phyloP scores from a whole-genome alignment of 30 jellyfish, hydroid and myxozoan genomes.

The Pelagia noctiluca region DNA sequence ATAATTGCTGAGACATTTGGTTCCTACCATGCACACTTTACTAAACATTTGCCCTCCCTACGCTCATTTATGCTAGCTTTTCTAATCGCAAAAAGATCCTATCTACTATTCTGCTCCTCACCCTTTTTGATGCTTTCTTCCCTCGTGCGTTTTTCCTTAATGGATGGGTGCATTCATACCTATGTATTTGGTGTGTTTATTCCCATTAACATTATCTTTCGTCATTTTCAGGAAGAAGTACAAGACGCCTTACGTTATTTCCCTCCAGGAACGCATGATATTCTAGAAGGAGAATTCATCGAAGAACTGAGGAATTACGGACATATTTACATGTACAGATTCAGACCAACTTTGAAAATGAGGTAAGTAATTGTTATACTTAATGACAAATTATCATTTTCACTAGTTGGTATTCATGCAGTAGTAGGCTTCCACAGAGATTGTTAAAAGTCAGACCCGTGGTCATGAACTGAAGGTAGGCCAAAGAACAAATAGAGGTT shows the following conservation, averaged over 20 bases:
- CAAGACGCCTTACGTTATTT: slow-evolving; percentile 89
- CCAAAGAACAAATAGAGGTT: too few relatives aligned
- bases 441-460: too few relatives aligned
- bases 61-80: too few relatives aligned
- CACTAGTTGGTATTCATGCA: background rate
- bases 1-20: too few relatives aligned
- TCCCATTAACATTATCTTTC: background rate
- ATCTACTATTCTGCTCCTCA: too few relatives aligned
- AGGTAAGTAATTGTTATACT: slow-evolving; percentile 48
- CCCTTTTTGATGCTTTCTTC: background rate
- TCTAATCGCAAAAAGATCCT: too few relatives aligned
- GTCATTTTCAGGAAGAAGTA: slow-evolving; percentile 67
- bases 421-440: too few relatives aligned
- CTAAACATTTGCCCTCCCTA: too few relatives aligned
- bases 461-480: too few relatives aligned
- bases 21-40: too few relatives aligned
- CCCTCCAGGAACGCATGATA: slow-evolving; percentile 81
- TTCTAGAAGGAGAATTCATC: slow-evolving; percentile 86
- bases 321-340: slow-evolving; percentile 95
- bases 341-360: slow-evolving; percentile 91
- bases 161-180: too few relatives aligned
- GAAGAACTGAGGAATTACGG: slow-evolving; percentile 88
- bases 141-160: background rate
- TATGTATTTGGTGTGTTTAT: too few relatives aligned
- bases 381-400: background rate